phyloP scores from a whole-genome alignment of 2,888 invertebrate genomes.

The Andrena trimmerana region DNA sequence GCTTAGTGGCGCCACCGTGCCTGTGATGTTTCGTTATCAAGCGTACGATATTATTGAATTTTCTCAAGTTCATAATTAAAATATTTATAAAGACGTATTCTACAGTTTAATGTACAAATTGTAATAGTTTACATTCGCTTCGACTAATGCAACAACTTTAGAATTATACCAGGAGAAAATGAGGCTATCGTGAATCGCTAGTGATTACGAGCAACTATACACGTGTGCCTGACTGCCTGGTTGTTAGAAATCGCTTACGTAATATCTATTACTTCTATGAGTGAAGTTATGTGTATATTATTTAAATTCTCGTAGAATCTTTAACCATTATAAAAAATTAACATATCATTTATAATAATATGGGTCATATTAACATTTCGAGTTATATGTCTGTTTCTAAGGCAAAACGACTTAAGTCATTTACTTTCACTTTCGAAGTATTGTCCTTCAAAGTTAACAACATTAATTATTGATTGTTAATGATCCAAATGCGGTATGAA shows the following conservation, averaged over 20 bases:
- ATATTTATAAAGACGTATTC: neutral
- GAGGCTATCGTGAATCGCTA: neutral
- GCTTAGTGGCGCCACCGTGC: slow-evolving; percentile 8
- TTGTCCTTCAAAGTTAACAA: too few species aligned
- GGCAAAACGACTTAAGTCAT: too few species aligned
- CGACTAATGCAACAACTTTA: neutral
- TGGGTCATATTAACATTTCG: too few species aligned
- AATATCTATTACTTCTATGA: neutral
- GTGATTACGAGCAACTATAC: neutral
- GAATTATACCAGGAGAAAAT: neutral
- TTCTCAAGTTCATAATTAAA: slow-evolving; percentile 47
- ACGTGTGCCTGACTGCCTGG: neutral
- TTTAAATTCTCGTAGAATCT: neutral
- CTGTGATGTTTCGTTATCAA: slow-evolving; percentile 5
- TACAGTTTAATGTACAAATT: neutral
- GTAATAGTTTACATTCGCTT: neutral
- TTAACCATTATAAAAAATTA: neutral
- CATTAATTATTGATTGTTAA: too few species aligned
- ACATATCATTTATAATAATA: neutral
- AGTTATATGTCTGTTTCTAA: too few species aligned
- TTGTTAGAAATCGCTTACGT: slow-evolving; percentile 23
- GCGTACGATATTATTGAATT: slow-evolving; percentile 42
- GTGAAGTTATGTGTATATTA: neutral
- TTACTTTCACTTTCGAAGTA: too few species aligned
- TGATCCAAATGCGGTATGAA: too few species aligned